A percentile compares a stretch with the other conserved stretches of the same genome.
These are phyloP conservation scores for Malurus elegans DNA, from an alignment of 2,113 vertebrate species.

Conservation along the genomic window DNA sequence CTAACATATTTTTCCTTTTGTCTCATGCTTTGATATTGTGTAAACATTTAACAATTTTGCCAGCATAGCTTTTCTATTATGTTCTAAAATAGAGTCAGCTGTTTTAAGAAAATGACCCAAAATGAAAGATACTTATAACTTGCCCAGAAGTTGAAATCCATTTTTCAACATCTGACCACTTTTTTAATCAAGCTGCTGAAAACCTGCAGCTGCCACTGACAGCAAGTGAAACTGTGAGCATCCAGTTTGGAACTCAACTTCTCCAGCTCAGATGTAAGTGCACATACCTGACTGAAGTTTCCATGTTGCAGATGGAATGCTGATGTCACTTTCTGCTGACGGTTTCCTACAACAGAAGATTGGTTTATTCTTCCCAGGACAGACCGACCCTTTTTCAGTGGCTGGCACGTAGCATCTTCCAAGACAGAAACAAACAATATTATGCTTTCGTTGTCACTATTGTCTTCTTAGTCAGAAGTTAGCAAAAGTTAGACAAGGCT, in stretches of 20 bases:
- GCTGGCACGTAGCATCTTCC: constrained; percentile 81
- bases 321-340: constrained; percentile 86
- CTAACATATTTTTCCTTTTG: background rate
- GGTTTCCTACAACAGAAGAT: constrained; percentile 78
- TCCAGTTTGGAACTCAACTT: background rate
- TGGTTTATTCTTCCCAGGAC: constrained; percentile 81
- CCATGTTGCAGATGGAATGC: constrained; percentile 90
- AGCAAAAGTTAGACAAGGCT: background rate
- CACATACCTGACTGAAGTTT: constrained; percentile 88
- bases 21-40: background rate
- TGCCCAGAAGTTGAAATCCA: background rate
- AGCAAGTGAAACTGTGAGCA: background rate
- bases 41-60: background rate
- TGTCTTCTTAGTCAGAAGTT: background rate
- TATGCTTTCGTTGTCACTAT: background rate
- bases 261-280: background rate
- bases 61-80: background rate
- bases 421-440: background rate
- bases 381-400: constrained; percentile 81
- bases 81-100: background rate
- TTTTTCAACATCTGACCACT: background rate
- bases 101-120: background rate
- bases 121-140: background rate
- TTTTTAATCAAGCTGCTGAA: background rate
- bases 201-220: background rate